phyloP scores from a whole-genome alignment of 2,113 vertebrate genomes.

The Oncorhynchus gorbuscha region DNA sequence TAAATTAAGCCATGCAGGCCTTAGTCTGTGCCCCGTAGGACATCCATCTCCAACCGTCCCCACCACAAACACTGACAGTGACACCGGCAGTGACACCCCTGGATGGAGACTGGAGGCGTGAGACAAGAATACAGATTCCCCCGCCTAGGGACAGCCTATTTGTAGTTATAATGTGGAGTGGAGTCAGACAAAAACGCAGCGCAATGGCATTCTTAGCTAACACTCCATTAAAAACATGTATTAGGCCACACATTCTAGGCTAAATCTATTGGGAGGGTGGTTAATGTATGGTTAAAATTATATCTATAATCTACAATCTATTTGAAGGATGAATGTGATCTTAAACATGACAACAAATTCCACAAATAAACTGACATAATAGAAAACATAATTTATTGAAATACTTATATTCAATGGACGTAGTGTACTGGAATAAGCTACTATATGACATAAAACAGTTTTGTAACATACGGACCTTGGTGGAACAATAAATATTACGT shows the following conservation, averaged over 20 bases:
- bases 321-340: background rate
- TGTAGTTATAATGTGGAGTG: background rate
- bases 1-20: constrained; percentile 30
- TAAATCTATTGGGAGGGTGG: too few species aligned
- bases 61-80: constrained; percentile 75
- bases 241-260: too few species aligned
- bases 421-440: constrained; percentile 13
- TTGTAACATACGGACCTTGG: constrained; percentile 12
- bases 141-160: background rate
- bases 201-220: background rate
- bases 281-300: too few species aligned
- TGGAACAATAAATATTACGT: constrained; percentile 2
- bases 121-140: constrained; percentile 1
- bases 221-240: too few species aligned
- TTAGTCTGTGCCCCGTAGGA: constrained; percentile 56
- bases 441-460: constrained; percentile 31
- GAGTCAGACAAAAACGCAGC: background rate
- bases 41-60: constrained; percentile 62
- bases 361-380: constrained; percentile 67
- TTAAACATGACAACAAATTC: background rate
- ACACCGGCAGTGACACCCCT: constrained; percentile 58
- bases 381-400: constrained; percentile 58
- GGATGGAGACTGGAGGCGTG: background rate
- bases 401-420: background rate
- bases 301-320: background rate